Conservation (phyloP, 1,140 invertebrate species). For the Plodia interpunctella region DNA sequence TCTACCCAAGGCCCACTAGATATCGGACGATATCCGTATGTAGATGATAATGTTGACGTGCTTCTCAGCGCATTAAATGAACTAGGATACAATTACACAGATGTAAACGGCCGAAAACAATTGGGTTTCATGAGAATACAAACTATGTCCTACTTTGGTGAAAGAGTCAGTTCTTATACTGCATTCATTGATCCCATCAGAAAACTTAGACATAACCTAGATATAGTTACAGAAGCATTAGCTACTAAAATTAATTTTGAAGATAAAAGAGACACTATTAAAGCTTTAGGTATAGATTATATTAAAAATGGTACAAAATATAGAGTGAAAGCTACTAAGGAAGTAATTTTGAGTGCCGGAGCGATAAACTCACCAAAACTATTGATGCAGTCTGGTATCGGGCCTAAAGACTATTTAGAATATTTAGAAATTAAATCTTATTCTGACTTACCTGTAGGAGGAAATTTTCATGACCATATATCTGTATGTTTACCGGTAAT, state of each 20-base stretch:
- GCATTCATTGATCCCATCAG: slow-evolving; percentile 60
- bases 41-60: slow-evolving; percentile 62
- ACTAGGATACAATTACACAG: slow-evolving; percentile 64
- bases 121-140: slow-evolving; percentile 74
- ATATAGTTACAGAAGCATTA: slow-evolving; percentile 80
- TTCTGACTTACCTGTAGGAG: slow-evolving; percentile 83
- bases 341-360: slow-evolving; percentile 78
- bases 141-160: slow-evolving; percentile 67
- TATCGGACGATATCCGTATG: slow-evolving; percentile 58
- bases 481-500: slow-evolving; percentile 78
- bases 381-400: slow-evolving; percentile 73
- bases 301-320: slow-evolving; percentile 56
- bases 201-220: slow-evolving; percentile 80
- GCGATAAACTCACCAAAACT: slow-evolving; percentile 78
- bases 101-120: slow-evolving; percentile 72
- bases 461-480: slow-evolving; percentile 84
- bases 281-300: slow-evolving; percentile 58
- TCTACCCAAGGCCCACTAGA: slow-evolving; percentile 65
- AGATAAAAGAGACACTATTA: slow-evolving; percentile 35
- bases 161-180: slow-evolving; percentile 65
- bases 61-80: slow-evolving; percentile 72
- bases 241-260: slow-evolving; percentile 73
- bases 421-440: slow-evolving; percentile 74
- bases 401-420: slow-evolving; percentile 70
- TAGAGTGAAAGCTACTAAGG: slow-evolving; percentile 62